A percentile compares a stretch with the other conserved stretches of the same genome.
Conservation (phyloP, 2,113 vertebrate species). For the Sterrhoptilus dennistouni region DNA sequence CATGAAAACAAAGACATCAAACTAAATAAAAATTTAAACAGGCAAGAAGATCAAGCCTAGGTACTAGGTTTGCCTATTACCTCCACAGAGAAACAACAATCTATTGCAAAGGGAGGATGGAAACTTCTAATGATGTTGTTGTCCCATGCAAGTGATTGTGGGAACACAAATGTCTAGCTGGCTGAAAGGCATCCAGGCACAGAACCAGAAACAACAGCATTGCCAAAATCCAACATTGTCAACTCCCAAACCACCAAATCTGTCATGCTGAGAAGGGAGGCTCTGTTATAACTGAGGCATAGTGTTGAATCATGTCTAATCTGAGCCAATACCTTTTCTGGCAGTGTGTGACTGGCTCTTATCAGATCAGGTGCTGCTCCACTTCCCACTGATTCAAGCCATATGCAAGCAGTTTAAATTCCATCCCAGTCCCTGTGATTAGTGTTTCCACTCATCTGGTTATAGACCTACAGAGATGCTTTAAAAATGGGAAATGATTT, state of each 20-base stretch:
- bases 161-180: not conserved
- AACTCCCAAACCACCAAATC: not conserved
- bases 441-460: not conserved
- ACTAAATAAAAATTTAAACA: not conserved
- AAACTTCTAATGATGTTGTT: not conserved
- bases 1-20: not conserved
- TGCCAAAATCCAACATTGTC: not conserved
- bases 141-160: not conserved
- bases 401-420: not conserved
- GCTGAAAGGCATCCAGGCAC: not conserved
- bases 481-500: not conserved
- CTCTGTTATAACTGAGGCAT: not conserved
- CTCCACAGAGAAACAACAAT: not conserved
- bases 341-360: not conserved
- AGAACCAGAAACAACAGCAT: not conserved
- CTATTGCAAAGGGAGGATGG: not conserved
- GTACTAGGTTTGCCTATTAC: not conserved
- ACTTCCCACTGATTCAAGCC: not conserved
- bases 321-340: not conserved
- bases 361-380: not conserved
- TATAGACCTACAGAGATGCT: not conserved
- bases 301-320: not conserved
- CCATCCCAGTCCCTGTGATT: not conserved
- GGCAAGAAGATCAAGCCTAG: not conserved
- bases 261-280: not conserved